Percentiles rank a stretch among this genome's conserved stretches.
phyloP scores from a whole-genome alignment of 2,113 vertebrate genomes.

The Alexandromys fortis region DNA sequence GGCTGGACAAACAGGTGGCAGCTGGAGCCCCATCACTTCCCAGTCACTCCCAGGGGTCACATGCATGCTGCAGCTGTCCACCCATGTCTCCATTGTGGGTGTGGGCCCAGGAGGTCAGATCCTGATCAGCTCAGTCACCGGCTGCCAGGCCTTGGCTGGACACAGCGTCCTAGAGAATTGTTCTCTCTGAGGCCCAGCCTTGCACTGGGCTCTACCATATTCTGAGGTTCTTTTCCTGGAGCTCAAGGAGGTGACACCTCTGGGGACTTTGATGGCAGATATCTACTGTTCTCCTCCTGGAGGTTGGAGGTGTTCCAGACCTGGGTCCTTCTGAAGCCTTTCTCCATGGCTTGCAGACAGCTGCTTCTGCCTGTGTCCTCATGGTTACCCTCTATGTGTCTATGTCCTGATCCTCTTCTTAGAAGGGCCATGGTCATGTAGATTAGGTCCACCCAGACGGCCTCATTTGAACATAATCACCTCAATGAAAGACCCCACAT shows the following conservation, averaged over 20 bases:
- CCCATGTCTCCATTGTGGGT: background rate
- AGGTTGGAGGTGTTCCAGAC: background rate
- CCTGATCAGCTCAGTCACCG: background rate
- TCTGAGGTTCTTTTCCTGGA: background rate
- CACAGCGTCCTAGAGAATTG: background rate
- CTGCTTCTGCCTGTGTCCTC: background rate
- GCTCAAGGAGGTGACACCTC: background rate
- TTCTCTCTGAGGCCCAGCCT: background rate
- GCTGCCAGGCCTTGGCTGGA: background rate
- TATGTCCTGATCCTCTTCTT: background rate
- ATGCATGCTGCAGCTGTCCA: fast-evolving
- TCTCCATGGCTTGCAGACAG: background rate
- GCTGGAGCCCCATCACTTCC: fast-evolving
- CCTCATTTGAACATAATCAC: background rate
- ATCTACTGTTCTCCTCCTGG: background rate
- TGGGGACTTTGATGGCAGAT: background rate
- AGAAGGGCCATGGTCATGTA: fast-evolving
- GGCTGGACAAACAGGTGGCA: background rate
- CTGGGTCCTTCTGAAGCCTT: fast-evolving
- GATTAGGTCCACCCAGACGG: fast-evolving
- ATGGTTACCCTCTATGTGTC: background rate
- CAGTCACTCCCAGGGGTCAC: background rate
- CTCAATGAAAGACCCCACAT: background rate
- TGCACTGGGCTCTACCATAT: background rate
- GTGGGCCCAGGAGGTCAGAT: background rate